Evolutionary conservation across 2,797 vertebrate genomes (phyloP).

Genomic region (Micropoecilia bifurca): DNA sequence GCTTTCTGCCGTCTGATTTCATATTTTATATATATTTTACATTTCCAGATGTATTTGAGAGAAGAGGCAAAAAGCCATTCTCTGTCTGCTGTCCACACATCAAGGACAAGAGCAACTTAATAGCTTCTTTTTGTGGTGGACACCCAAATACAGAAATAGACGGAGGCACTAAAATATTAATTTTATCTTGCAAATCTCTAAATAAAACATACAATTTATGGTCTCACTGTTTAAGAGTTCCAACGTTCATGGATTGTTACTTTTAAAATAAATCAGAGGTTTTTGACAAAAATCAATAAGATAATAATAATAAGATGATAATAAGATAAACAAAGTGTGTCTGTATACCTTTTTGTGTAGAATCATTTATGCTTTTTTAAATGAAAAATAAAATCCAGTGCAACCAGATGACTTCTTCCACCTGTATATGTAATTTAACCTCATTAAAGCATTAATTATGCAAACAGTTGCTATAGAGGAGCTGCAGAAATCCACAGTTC

Average conservation of each 20-base stretch:
- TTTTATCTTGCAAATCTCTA: conserved; percentile 30
- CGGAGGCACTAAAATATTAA: conserved; percentile 64
- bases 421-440: not conserved
- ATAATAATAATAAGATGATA: no score
- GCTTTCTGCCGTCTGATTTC: conserved; percentile 32
- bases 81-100: conserved; percentile 51
- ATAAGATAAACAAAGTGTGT: not conserved
- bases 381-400: not conserved
- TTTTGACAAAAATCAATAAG: not conserved
- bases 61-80: conserved; percentile 26
- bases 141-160: conserved; percentile 57
- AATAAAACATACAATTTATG: conserved; percentile 62
- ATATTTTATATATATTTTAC: conserved; percentile 11
- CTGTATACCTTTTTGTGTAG: not conserved
- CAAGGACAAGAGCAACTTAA: conserved; percentile 56
- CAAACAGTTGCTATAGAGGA: not conserved
- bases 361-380: not conserved
- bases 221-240: conserved; percentile 21
- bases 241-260: conserved; percentile 18
- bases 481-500: not conserved
- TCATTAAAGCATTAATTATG: not conserved
- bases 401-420: not conserved
- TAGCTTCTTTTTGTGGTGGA: conserved; percentile 38
- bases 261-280: not conserved
- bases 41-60: conserved; percentile 1